Evolutionary conservation across 2,888 invertebrate species (phyloP).

Genomic region (Polyommatus icarus): DNA sequence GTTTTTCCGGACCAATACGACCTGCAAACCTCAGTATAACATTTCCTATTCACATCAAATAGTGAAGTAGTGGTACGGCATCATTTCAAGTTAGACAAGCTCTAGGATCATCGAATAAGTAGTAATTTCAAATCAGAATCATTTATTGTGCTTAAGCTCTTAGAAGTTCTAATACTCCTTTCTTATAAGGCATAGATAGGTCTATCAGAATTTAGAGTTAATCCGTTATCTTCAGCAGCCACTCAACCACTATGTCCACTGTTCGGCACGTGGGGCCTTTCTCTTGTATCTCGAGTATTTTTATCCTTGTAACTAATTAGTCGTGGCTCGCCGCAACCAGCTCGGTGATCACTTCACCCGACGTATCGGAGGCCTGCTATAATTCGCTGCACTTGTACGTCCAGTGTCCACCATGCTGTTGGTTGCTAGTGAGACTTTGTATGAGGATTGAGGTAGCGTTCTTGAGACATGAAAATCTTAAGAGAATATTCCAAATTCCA

Average conservation of each 20-base stretch:
- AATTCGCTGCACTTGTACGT: slow-evolving; percentile 37
- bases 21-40: too few relatives aligned
- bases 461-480: too few relatives aligned
- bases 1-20: too few relatives aligned
- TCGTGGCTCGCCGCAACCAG: slow-evolving; percentile 36
- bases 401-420: slow-evolving; percentile 34
- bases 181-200: neutral
- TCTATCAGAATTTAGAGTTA: neutral
- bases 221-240: neutral
- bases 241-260: neutral
- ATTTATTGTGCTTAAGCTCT: too few relatives aligned
- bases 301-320: slow-evolving; percentile 37
- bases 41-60: too few relatives aligned
- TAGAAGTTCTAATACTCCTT: neutral
- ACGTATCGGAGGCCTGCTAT: slow-evolving; percentile 39
- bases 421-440: neutral
- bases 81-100: too few relatives aligned
- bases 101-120: too few relatives aligned
- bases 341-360: slow-evolving; percentile 35
- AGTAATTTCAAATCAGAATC: neutral
- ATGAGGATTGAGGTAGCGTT: neutral
- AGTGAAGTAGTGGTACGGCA: too few relatives aligned
- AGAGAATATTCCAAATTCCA: too few relatives aligned
- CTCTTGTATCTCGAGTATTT: slow-evolving; percentile 36
- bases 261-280: slow-evolving; percentile 31